Conservation (phyloP, 2,113 vertebrate species). For the Corvus moneduloides region DNA sequence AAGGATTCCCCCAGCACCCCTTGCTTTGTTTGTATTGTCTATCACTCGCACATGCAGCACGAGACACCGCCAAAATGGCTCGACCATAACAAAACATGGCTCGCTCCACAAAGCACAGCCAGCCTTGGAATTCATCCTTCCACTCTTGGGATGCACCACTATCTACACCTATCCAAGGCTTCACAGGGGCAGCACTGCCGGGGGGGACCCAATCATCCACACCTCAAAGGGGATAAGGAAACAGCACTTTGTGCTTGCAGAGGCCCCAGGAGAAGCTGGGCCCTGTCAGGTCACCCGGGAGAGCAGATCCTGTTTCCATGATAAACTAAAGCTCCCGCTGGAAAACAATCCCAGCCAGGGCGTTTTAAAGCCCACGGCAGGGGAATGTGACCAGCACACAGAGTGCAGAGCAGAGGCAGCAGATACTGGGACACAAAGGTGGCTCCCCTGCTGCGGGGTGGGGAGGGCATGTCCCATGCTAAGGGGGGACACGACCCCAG, state of each 20-base stretch:
- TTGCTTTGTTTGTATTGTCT: not conserved
- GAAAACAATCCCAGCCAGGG: not conserved
- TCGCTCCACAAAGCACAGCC: not conserved
- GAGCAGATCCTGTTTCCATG: not conserved
- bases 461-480: not conserved
- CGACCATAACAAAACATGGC: not conserved
- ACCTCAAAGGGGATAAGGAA: not conserved
- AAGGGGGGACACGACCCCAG: too few species aligned
- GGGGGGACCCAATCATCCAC: accelerated
- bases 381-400: too few species aligned
- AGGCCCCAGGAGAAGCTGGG: not conserved
- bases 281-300: not conserved
- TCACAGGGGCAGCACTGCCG: not conserved
- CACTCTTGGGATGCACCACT: accelerated
- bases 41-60: accelerated
- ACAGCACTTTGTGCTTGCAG: accelerated
- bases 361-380: accelerated
- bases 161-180: accelerated
- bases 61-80: not conserved
- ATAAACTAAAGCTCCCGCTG: not conserved
- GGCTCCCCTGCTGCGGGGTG: not conserved
- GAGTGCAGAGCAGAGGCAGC: not conserved
- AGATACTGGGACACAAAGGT: not conserved
- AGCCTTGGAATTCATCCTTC: not conserved
- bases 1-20: not conserved